Conservation (phyloP, 2,113 vertebrate species). For the Clinocottus analis region DNA sequence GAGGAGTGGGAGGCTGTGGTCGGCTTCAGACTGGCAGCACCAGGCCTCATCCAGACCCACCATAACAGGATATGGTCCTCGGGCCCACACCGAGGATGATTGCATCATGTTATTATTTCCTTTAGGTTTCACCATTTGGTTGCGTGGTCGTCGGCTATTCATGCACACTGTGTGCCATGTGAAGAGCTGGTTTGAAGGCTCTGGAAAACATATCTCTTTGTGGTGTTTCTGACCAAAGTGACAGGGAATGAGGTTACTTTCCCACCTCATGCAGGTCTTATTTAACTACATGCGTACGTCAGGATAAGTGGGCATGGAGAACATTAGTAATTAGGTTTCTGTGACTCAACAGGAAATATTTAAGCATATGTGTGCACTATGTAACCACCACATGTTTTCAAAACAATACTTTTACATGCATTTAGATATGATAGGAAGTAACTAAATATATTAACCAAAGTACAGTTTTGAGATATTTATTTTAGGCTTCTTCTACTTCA, state of each 20-base stretch:
- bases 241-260: constrained; percentile 62
- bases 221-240: constrained; percentile 61
- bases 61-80: constrained; percentile 80
- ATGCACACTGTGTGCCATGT: constrained; percentile 42
- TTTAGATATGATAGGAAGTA: neutral
- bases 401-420: constrained; percentile 38
- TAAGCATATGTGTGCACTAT: constrained; percentile 39
- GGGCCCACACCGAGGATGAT: constrained; percentile 55
- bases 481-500: neutral
- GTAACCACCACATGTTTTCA: constrained; percentile 41
- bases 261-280: constrained; percentile 52
- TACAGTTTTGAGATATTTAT: neutral
- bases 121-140: constrained; percentile 57
- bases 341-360: constrained; percentile 64
- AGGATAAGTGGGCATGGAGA: constrained; percentile 56
- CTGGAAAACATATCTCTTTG: constrained; percentile 69
- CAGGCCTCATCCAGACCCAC: constrained; percentile 68
- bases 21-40: constrained; percentile 59
- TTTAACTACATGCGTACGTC: constrained; percentile 63
- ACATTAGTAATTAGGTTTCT: constrained; percentile 70
- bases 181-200: constrained; percentile 42
- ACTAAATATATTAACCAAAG: neutral
- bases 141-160: constrained; percentile 39
- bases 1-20: constrained; percentile 78
- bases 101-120: constrained; percentile 71